Conservation (phyloP, 2,888 invertebrate genomes). For the Hirtodrosophila alboralis region DNA sequence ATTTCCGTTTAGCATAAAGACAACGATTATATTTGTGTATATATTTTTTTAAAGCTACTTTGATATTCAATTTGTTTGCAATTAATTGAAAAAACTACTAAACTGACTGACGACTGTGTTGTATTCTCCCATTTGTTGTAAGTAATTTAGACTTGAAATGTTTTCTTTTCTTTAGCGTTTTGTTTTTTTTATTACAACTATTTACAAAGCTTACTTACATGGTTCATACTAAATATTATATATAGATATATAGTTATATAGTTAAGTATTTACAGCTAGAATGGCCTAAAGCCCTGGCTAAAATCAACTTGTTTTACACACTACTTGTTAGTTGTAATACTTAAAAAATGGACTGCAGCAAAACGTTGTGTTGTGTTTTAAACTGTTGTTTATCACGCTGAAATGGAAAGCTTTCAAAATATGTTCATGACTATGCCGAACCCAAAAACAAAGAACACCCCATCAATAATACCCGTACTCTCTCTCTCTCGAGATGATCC, state of each 20-base stretch:
- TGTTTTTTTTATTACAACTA: slow-evolving; percentile 67
- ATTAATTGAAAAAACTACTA: slow-evolving; percentile 49
- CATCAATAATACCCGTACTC: no score
- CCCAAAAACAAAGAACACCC: slow-evolving; percentile 18
- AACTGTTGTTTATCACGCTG: slow-evolving; percentile 79
- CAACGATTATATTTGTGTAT: slow-evolving; percentile 37
- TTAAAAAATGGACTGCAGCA: slow-evolving; percentile 67
- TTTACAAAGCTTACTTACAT: slow-evolving; percentile 72
- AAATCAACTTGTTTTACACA: slow-evolving; percentile 34
- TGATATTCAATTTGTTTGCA: slow-evolving; percentile 62
- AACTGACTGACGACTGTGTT: slow-evolving; percentile 10
- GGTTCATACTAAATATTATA: slow-evolving; percentile 19
- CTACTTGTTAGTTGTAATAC: slow-evolving; percentile 68
- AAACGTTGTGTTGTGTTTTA: slow-evolving; percentile 59
- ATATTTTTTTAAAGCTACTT: slow-evolving; percentile 35
- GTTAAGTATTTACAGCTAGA: slow-evolving; percentile 62
- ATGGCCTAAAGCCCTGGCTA: slow-evolving; percentile 56
- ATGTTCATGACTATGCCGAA: slow-evolving; percentile 69
- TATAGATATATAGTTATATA: no score
- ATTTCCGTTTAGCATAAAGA: slow-evolving; percentile 65
- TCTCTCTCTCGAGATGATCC: no score
- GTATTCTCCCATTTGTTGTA: background rate
- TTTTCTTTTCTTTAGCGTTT: slow-evolving; percentile 11
- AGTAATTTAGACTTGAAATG: background rate
- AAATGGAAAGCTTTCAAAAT: slow-evolving; percentile 81